Evolutionary conservation across 2,888 invertebrate species (phyloP).

Genomic region (Caenorhabditis panamensis): DNA sequence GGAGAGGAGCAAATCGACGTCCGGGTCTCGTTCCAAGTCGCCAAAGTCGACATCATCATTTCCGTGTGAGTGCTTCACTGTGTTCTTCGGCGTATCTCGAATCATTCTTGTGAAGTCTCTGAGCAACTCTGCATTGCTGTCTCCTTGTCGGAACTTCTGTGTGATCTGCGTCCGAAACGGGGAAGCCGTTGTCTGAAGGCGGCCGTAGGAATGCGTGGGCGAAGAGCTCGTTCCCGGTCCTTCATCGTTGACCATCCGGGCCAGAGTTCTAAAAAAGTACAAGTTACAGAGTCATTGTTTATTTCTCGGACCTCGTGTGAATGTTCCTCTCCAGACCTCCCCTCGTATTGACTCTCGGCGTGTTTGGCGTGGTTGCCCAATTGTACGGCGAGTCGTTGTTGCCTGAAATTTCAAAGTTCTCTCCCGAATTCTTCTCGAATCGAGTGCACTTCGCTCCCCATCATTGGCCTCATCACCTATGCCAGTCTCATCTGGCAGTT

Average conservation of each 20-base stretch:
- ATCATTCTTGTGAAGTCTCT: slow-evolving; percentile 61
- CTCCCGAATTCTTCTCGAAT: background rate
- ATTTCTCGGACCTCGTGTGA: slow-evolving; percentile 33
- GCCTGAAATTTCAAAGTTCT: slow-evolving; percentile 31
- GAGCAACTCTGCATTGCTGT: slow-evolving; percentile 42
- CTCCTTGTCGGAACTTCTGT: slow-evolving; percentile 27
- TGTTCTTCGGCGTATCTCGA: slow-evolving; percentile 42
- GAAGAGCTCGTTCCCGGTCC: slow-evolving; percentile 32
- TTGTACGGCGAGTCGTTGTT: slow-evolving; percentile 43
- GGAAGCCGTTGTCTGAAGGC: slow-evolving; percentile 46
- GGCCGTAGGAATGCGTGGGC: slow-evolving; percentile 36
- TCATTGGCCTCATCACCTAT: slow-evolving; percentile 57
- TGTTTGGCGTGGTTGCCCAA: slow-evolving; percentile 53
- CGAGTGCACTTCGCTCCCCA: background rate
- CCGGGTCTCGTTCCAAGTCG: slow-evolving; percentile 58
- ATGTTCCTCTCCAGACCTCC: slow-evolving; percentile 53
- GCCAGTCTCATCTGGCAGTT: slow-evolving; percentile 51
- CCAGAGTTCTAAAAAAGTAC: slow-evolving; percentile 37
- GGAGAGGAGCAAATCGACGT: slow-evolving; percentile 58
- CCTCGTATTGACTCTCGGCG: slow-evolving; percentile 45
- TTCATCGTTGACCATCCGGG: slow-evolving; percentile 49
- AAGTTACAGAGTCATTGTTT: background rate
- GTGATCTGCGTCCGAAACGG: slow-evolving; percentile 36
- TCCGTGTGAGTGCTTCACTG: slow-evolving; percentile 4
- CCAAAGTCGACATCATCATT: slow-evolving; percentile 40